Conservation (phyloP, 2,888 invertebrate genomes). For the Agrochola lychnidis region DNA sequence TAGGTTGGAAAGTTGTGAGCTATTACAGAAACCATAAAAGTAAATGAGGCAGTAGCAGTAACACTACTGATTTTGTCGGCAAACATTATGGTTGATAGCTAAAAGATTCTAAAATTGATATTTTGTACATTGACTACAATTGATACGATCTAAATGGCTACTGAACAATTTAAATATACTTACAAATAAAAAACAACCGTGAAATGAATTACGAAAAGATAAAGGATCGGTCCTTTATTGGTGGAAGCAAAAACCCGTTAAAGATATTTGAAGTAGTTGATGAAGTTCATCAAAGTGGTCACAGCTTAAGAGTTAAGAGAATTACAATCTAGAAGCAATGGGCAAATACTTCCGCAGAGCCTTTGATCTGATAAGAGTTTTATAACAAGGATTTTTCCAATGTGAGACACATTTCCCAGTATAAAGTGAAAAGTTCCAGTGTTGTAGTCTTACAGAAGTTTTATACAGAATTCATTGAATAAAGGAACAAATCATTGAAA, state of each 20-base stretch:
- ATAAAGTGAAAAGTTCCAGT: neutral
- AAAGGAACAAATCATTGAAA: neutral
- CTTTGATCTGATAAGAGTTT: constrained; percentile 48
- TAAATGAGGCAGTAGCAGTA: neutral
- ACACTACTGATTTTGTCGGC: neutral
- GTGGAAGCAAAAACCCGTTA: constrained; percentile 17
- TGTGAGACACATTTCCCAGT: neutral
- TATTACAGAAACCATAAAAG: neutral
- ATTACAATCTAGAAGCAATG: constrained; percentile 31
- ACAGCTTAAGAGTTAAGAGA: constrained; percentile 43
- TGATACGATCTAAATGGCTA: constrained; percentile 1
- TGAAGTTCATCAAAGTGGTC: constrained; percentile 48
- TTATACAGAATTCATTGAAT: neutral
- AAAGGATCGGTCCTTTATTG: constrained; percentile 2
- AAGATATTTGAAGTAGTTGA: constrained; percentile 27
- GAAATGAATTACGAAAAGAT: neutral
- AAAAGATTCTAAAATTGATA: neutral
- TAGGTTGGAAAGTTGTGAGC: neutral
- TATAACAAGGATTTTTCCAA: constrained; percentile 22
- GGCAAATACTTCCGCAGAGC: constrained; percentile 22
- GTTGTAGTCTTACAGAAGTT: constrained; percentile 9
- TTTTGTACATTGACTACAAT: neutral
- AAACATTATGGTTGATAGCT: constrained; percentile 3
- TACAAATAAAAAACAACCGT: neutral
- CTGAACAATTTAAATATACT: neutral